A percentile compares a stretch with the other conserved stretches of the same genome.
Evolutionary conservation across 2,113 vertebrate species (phyloP).

Genomic region (Kryptolebias marmoratus): DNA sequence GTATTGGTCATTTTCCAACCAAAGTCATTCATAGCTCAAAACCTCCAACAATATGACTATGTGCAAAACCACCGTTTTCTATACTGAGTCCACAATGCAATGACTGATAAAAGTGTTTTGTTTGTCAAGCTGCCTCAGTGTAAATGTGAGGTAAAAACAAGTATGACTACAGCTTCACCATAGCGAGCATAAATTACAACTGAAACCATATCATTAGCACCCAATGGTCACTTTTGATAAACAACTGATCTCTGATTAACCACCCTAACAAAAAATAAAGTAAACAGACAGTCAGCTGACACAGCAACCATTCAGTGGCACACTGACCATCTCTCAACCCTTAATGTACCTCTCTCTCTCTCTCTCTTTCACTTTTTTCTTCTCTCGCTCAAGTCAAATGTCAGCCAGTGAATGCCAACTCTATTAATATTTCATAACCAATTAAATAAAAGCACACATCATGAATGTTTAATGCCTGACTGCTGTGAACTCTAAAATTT

Average conservation of each 20-base stretch:
- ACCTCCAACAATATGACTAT: too few species aligned
- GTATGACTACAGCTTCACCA: background rate
- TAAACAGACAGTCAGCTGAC: constrained; percentile 35
- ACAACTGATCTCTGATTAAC: constrained; percentile 14
- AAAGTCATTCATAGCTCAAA: too few species aligned
- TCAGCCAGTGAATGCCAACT: constrained; percentile 72
- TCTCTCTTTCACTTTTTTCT: constrained; percentile 16
- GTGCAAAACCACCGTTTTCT: too few species aligned
- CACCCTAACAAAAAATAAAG: constrained; percentile 19
- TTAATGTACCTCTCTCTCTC: constrained; percentile 17
- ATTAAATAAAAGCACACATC: constrained; percentile 82
- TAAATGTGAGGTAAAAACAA: background rate
- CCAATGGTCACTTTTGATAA: constrained; percentile 22
- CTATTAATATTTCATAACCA: constrained; percentile 81
- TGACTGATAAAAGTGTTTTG: too few species aligned
- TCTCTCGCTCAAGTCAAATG: constrained; percentile 66
- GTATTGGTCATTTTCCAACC: too few species aligned
- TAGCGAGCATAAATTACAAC: constrained; percentile 5
- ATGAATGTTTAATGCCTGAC: constrained; percentile 79
- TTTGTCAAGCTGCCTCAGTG: background rate
- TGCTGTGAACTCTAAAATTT: constrained; percentile 58
- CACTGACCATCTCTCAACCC: constrained; percentile 28
- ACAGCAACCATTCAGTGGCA: constrained; percentile 33
- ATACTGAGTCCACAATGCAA: too few species aligned
- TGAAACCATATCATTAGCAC: constrained; percentile 20